phyloP scores from a whole-genome alignment of 2,888 invertebrate genomes.

The Nebria salina region DNA sequence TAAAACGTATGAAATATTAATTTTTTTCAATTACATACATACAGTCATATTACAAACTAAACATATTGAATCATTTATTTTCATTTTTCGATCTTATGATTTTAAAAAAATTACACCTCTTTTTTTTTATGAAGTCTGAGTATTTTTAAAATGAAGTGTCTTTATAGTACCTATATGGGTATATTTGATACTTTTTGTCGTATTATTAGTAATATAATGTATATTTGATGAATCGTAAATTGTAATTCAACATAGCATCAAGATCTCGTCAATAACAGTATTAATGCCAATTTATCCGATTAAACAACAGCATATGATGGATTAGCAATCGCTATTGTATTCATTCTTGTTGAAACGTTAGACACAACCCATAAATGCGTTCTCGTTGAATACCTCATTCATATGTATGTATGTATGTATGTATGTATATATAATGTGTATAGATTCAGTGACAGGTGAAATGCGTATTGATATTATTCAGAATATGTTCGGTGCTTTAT shows the following conservation, averaged over 20 bases:
- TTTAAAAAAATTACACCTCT: too few species aligned
- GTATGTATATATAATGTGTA: neutral
- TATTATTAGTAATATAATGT: neutral
- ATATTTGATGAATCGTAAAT: neutral
- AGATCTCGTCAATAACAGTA: neutral
- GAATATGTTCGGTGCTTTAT: neutral
- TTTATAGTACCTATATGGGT: neutral
- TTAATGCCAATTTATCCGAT: neutral
- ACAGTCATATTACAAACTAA: too few species aligned
- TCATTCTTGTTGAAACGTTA: neutral
- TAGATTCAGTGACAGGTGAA: neutral
- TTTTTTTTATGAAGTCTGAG: too few species aligned
- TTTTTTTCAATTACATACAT: too few species aligned
- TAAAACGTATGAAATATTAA: too few species aligned
- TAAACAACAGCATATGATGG: neutral
- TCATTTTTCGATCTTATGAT: too few species aligned
- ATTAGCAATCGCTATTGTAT: neutral
- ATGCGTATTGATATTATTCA: neutral
- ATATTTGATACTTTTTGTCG: neutral
- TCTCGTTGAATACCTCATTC: neutral
- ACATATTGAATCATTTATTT: too few species aligned
- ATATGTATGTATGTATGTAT: neutral
- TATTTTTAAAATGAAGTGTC: too few species aligned
- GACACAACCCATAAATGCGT: neutral
- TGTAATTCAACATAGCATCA: neutral